phyloP scores from a whole-genome alignment of 1,140 invertebrate genomes.

The Thaumatotibia leucotreta region DNA sequence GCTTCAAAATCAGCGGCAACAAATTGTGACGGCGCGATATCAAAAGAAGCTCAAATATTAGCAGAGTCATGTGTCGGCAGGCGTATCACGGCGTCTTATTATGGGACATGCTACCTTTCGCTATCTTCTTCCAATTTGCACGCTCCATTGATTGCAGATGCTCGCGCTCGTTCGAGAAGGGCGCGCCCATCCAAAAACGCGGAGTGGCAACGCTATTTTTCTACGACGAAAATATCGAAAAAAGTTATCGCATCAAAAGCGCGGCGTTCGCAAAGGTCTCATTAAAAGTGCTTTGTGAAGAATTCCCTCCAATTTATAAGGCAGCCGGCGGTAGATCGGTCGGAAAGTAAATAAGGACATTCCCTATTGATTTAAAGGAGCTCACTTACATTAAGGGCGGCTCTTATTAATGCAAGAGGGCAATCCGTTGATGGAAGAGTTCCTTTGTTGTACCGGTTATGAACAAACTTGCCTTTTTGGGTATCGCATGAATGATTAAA shows the following conservation, averaged over 20 bases:
- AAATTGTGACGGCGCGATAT: slow-evolving; percentile 4
- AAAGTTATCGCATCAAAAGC: slow-evolving; percentile 71
- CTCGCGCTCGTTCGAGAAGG: slow-evolving; percentile 44
- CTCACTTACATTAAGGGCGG: slow-evolving; percentile 18
- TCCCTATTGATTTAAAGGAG: slow-evolving; percentile 52
- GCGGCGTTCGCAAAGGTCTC: slow-evolving; percentile 60
- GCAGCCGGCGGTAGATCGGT: slow-evolving; percentile 56
- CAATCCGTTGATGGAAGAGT: slow-evolving; percentile 12
- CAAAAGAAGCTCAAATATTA: slow-evolving; percentile 11
- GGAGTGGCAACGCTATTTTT: slow-evolving; percentile 45
- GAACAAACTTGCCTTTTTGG: slow-evolving; percentile 5
- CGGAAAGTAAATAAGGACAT: slow-evolving; percentile 62
- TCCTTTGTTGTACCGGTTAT: slow-evolving; percentile 9
- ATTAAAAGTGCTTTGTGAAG: slow-evolving; percentile 72
- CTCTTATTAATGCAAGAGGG: slow-evolving; percentile 14
- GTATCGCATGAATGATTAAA: slow-evolving; percentile 11
- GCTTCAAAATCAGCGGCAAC: slow-evolving; percentile 11
- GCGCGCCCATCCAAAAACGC: slow-evolving; percentile 26
- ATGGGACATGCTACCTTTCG: slow-evolving; percentile 50
- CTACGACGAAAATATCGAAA: slow-evolving; percentile 68
- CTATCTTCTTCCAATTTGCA: slow-evolving; percentile 71
- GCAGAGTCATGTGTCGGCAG: slow-evolving; percentile 10
- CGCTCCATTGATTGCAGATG: slow-evolving; percentile 72
- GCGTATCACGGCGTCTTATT: slow-evolving; percentile 46
- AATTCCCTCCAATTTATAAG: slow-evolving; percentile 69